These are phyloP conservation scores for Macropodus opercularis DNA, from an alignment of 2,797 vertebrate species.

Conservation along the genomic window DNA sequence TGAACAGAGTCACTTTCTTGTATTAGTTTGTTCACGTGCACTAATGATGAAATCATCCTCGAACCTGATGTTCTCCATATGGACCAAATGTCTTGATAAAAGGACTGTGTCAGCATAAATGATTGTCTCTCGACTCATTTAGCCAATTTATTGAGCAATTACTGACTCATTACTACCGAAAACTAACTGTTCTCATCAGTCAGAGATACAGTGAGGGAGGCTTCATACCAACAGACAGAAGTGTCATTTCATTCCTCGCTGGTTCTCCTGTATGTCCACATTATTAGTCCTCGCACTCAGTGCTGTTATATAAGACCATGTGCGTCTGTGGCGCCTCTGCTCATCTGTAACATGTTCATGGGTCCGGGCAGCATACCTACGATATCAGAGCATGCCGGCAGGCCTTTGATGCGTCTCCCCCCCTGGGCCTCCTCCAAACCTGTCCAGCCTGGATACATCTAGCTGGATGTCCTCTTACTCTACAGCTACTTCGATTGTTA, in stretches of 20 bases:
- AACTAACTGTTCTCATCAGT: conserved; percentile 4
- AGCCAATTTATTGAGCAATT: conserved; percentile 4
- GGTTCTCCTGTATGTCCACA: conserved; percentile 16
- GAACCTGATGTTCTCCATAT: not conserved
- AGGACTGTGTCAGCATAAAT: not conserved
- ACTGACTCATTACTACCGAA: not conserved
- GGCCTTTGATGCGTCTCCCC: conserved; percentile 65
- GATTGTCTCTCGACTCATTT: conserved; percentile 3
- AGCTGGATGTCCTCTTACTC: conserved; percentile 55
- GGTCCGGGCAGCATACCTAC: conserved; percentile 60
- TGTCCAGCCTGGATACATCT: conserved; percentile 48
- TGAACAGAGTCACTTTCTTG: not conserved
- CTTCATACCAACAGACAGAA: conserved; percentile 4
- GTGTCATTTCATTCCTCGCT: conserved; percentile 11
- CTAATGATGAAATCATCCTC: conserved; percentile 5
- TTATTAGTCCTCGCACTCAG: conserved; percentile 35
- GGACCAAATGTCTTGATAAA: conserved; percentile 1
- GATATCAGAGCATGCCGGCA: conserved; percentile 30
- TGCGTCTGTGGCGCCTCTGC: conserved; percentile 64
- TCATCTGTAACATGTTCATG: conserved; percentile 80
- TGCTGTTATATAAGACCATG: conserved; percentile 65
- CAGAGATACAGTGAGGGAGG: not conserved
- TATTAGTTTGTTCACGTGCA: not conserved
- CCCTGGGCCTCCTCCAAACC: conserved; percentile 55
- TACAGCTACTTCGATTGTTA: conserved; percentile 4